Evolutionary conservation across 2,888 invertebrate species (phyloP), one percentile per base, ranked within the genome.

Genomic region (Scrobipalpa costella): DNA sequence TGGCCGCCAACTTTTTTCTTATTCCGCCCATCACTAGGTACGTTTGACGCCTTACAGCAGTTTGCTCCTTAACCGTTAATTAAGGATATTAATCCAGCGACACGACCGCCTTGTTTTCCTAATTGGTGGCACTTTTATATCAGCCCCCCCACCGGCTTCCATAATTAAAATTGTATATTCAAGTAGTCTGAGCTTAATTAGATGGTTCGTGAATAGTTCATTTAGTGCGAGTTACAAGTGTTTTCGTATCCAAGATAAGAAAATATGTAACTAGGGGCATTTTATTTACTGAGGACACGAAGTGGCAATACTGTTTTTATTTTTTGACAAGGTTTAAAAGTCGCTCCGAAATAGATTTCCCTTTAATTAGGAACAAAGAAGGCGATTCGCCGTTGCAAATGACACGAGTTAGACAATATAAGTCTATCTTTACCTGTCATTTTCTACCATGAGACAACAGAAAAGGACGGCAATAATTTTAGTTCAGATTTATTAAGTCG

Each of bases 41-140:
- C 5, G 19, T 11, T 17, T 21, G 50, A 17, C 50, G 21, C 21
- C 50, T 50, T 40, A 40, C 50, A 21, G 50, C 50, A 40, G 40
- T 40, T 40, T 40, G 40, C 50, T 17, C 19, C 19, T 50, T 50
- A 50, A 50, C 50, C 50, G 19, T 50, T 50, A 50, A 50, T 50
- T 50, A 50, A 50, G 50, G 50, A 50, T 50, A 50, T 50, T 90
- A 89, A 89, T 88, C 86, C 78, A 69, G 78, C 81, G 84, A 85
- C 87, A 88, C 86, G 83, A 76, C 84, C 79, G 88, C 85, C 87
- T 86, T 86, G 88, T 88, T 88, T 81, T 21, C 81, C 77, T 89
- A 90, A 90, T 89, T 89, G 88, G 86, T 84, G 80, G 81, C 84
- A 86, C 82, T 86, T 89, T 88, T 87, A 88, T 88, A 86, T 84